Conservation (phyloP, 1,140 invertebrate species). For the Leptestheria dahalacensis region DNA sequence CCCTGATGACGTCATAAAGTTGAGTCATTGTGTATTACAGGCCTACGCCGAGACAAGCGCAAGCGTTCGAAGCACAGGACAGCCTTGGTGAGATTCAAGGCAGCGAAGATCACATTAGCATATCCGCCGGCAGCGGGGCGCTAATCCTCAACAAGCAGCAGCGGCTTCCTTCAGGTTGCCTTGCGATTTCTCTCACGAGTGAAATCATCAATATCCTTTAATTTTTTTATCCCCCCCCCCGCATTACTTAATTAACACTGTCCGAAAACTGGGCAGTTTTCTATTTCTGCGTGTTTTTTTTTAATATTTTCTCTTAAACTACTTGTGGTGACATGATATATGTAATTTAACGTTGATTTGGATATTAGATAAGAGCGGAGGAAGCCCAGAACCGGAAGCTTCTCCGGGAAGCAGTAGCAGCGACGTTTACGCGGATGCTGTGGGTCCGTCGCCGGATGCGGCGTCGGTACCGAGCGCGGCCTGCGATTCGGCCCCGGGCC, state of each 20-base stretch:
- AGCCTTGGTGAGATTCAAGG: background rate
- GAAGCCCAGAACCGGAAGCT: background rate
- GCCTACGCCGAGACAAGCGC: background rate
- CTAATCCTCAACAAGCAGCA: background rate
- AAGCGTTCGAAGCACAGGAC: background rate
- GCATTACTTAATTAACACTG: too few species aligned
- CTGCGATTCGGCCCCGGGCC: background rate
- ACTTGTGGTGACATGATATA: too few species aligned
- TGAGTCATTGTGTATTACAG: too few species aligned
- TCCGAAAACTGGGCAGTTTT: too few species aligned
- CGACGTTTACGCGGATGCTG: background rate
- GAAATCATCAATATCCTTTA: too few species aligned
- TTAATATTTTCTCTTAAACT: too few species aligned
- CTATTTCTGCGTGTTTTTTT: too few species aligned
- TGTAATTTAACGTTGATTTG: too few species aligned
- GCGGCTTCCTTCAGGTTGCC: background rate
- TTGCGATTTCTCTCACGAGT: too few species aligned
- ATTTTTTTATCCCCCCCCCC: too few species aligned
- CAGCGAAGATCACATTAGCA: background rate
- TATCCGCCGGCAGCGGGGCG: background rate
- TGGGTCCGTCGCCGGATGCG: background rate
- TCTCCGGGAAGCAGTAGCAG: too few species aligned
- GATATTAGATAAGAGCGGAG: background rate
- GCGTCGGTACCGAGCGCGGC: background rate
- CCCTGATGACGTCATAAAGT: too few species aligned